Percentiles rank a stretch among this genome's conserved stretches.
phyloP scores from a whole-genome alignment of 2,113 vertebrate species.

The Pholis gunnellus region DNA sequence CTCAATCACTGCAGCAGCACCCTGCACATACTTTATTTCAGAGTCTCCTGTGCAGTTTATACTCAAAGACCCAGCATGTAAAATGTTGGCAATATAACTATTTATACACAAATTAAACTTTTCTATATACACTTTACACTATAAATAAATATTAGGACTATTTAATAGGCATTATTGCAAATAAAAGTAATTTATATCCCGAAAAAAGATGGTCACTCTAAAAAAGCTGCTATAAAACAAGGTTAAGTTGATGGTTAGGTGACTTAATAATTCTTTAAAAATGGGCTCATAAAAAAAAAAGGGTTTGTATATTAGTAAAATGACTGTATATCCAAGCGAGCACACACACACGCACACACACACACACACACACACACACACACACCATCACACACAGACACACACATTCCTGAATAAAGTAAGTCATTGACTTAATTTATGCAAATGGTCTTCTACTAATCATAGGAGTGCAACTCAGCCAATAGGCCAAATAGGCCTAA shows the following conservation, averaged over 20 bases:
- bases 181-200: constrained; percentile 26
- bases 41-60: constrained; percentile 59
- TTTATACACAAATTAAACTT: constrained; percentile 40
- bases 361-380: background rate
- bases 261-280: background rate
- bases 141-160: constrained; percentile 13
- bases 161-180: constrained; percentile 19
- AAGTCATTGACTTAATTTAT: background rate
- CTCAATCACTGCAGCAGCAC: constrained; percentile 52
- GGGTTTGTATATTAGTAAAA: background rate
- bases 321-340: background rate
- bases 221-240: constrained; percentile 21
- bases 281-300: background rate
- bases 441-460: background rate
- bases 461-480: background rate
- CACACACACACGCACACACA: background rate
- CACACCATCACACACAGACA: constrained; percentile 9
- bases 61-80: constrained; percentile 52
- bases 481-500: background rate
- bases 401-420: background rate
- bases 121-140: constrained; percentile 29
- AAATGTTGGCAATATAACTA: constrained; percentile 11
- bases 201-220: background rate
- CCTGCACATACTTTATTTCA: constrained; percentile 53
- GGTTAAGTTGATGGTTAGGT: background rate